Percentiles rank a stretch among this genome's conserved stretches.
These are phyloP conservation scores for Cyaniris semiargus DNA, from an alignment of 2,888 invertebrate genomes.

Conservation along the genomic window DNA sequence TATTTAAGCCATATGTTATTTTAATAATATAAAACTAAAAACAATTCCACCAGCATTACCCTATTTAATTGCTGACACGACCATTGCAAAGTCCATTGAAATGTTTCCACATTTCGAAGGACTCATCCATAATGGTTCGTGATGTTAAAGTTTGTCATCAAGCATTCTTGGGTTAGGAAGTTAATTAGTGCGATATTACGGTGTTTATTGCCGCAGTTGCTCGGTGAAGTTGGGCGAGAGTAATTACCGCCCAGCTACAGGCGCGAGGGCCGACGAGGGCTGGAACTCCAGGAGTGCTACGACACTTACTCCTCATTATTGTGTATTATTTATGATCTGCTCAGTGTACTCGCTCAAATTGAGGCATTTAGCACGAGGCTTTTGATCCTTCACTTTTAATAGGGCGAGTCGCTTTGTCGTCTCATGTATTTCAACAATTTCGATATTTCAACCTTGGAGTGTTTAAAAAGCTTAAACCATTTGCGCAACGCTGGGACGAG, in stretches of 20 bases:
- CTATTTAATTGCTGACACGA: neutral
- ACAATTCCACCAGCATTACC: neutral
- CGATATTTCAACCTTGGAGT: neutral
- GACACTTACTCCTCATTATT: conserved; percentile 29
- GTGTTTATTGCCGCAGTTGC: conserved; percentile 57
- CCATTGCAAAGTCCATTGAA: neutral
- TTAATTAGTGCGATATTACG: conserved; percentile 58
- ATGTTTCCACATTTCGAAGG: neutral
- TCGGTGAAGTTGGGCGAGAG: conserved; percentile 50
- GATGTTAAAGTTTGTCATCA: conserved; percentile 17
- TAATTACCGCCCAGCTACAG: conserved; percentile 42
- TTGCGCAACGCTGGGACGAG: neutral
- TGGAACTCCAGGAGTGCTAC: conserved; percentile 12
- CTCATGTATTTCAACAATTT: neutral
- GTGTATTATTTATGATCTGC: conserved; percentile 11
- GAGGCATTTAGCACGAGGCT: neutral
- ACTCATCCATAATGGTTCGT: neutral
- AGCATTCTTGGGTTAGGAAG: conserved; percentile 36
- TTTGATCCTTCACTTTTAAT: neutral
- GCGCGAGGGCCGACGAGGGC: conserved; percentile 37
- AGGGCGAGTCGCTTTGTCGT: neutral
- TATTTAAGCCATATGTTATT: neutral
- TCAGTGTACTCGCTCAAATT: neutral
- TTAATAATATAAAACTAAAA: neutral
- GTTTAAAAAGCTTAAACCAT: neutral